These are phyloP conservation scores for Brachyalestes nurse DNA, from an alignment of 2,797 vertebrate species.

Conservation along the genomic window DNA sequence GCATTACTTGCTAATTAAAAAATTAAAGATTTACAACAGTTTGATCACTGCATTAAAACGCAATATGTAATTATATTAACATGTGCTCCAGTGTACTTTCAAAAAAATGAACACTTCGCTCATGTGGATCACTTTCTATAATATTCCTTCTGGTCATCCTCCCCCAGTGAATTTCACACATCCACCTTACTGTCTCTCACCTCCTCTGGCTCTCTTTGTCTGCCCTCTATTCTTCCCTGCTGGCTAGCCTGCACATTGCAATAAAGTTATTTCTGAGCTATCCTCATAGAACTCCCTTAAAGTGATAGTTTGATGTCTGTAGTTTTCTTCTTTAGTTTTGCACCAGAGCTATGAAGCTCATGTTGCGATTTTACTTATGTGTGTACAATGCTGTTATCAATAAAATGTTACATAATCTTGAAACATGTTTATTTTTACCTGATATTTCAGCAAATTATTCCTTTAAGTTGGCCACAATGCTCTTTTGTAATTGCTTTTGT, in stretches of 20 bases:
- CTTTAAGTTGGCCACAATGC: too few species aligned
- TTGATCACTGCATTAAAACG: conserved; percentile 1
- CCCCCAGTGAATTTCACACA: conserved; percentile 10
- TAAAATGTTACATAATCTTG: too few species aligned
- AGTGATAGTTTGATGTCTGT: background rate
- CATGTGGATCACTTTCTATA: background rate
- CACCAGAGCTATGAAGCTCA: too few species aligned
- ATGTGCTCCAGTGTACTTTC: conserved; percentile 1
- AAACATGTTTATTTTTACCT: too few species aligned
- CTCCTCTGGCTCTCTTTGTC: conserved; percentile 10
- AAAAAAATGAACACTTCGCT: background rate
- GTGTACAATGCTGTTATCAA: too few species aligned
- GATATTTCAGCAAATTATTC: too few species aligned
- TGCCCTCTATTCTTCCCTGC: background rate
- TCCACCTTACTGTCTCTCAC: conserved; percentile 24
- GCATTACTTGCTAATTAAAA: background rate
- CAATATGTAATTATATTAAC: too few species aligned
- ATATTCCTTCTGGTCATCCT: background rate
- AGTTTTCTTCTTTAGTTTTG: too few species aligned
- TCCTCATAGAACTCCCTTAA: background rate
- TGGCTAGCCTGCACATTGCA: background rate
- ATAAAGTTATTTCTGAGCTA: background rate
- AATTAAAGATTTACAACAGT: background rate
- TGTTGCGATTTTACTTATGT: too few species aligned
- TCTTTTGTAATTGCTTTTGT: too few species aligned